Evolutionary conservation across 2,797 vertebrate species (phyloP).

Genomic region (Notolepis coatsorum): DNA sequence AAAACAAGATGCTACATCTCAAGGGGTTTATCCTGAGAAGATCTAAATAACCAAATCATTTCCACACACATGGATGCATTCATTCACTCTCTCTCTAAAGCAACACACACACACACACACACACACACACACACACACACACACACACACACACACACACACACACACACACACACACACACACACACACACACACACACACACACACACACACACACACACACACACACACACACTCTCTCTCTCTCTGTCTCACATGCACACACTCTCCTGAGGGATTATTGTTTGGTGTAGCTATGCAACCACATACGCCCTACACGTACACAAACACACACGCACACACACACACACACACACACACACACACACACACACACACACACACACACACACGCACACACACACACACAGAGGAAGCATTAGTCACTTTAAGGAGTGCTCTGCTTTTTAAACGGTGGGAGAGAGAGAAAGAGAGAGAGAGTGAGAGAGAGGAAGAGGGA

Average conservation of each 20-base stretch:
- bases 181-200: constrained; percentile 1
- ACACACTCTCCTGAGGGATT: neutral
- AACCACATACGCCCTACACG: neutral
- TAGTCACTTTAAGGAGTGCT: no score
- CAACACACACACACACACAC: neutral
- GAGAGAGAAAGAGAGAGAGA: no score
- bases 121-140: constrained; percentile 28
- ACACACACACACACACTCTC: neutral
- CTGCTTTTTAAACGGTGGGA: no score
- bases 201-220: constrained; percentile 10
- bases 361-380: constrained; percentile 6
- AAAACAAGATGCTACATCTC: no score
- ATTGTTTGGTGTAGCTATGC: neutral
- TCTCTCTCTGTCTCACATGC: neutral
- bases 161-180: constrained; percentile 10
- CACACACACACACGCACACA: neutral
- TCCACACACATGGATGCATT: constrained; percentile 20
- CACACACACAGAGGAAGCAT: no score
- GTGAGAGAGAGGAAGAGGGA: no score
- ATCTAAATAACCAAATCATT: no score
- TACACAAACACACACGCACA: no score
- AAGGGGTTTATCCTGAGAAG: no score
- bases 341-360: constrained; percentile 5
- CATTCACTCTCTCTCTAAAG: constrained; percentile 3
- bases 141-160: neutral